phyloP scores from a whole-genome alignment of 2,888 invertebrate species.

The Coelinius sp. region DNA sequence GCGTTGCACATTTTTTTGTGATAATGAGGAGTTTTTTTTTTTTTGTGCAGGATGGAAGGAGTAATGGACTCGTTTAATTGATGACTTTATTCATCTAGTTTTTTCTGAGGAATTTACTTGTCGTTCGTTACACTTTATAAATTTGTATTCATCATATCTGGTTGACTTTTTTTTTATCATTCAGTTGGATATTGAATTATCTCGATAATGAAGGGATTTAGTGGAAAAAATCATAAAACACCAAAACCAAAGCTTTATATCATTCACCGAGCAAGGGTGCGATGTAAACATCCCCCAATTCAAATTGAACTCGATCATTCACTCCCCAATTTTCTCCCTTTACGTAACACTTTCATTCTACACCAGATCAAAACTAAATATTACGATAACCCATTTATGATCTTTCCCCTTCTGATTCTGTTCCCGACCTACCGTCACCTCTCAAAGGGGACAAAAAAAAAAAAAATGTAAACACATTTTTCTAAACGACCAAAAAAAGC shows the following conservation, averaged over 20 bases:
- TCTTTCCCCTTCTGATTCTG: background rate
- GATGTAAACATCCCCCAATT: background rate
- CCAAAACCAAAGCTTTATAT: too few species aligned
- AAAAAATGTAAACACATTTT: slow-evolving; percentile 35
- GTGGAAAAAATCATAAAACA: background rate
- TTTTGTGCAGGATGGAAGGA: background rate
- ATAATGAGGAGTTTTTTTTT: background rate
- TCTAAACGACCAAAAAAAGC: background rate
- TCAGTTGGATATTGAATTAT: too few species aligned
- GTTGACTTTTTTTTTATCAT: too few species aligned
- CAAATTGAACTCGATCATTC: background rate
- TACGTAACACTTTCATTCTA: background rate
- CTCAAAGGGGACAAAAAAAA: slow-evolving; percentile 45
- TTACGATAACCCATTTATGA: slow-evolving; percentile 16
- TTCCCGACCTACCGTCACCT: slow-evolving; percentile 1
- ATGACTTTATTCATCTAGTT: background rate
- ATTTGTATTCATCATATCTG: background rate
- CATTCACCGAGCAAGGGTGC: background rate
- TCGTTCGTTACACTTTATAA: background rate
- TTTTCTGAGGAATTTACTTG: background rate
- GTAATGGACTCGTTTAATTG: background rate
- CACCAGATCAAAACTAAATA: slow-evolving; percentile 3
- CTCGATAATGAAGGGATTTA: too few species aligned
- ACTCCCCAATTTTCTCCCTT: background rate
- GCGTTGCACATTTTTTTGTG: slow-evolving; percentile 2